Evolutionary conservation across 2,113 vertebrate genomes (phyloP), one percentile per base, ranked within the genome.

Genomic region (Podarcis cretensis): DNA sequence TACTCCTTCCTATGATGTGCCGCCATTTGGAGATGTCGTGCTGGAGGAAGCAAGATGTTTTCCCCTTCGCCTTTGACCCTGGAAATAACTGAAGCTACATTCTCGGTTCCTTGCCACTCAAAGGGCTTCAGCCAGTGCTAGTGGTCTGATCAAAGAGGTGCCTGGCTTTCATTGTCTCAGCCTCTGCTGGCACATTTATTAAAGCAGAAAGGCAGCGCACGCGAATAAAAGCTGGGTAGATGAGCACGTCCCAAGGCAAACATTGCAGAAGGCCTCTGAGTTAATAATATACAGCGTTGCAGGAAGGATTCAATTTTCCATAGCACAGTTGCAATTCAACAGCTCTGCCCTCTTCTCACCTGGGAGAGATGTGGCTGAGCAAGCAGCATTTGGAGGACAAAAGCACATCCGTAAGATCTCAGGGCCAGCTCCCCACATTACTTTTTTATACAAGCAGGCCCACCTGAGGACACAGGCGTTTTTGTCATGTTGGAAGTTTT

Each of bases 81-180:
- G 23, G 32, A 32, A 71, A 48, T 75, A 65, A 30, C 9, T 25
- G 78, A 57, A 81, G 25, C 25, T 57, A 32, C 40, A 57, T 57
- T 54, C 30, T 81, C n/a, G 43, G 1, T 81, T 71, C 66, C 40
- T 13, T 54, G 35, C 54, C 37, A 12, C 71, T 75, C 83, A 30
- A 59, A 73, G 40, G 48, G 43, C 48, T 86, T 86, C 37, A 48
- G 40, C 35, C 78, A 81, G 32, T 14, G 43, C 78, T 76, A 88
- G 35, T 75, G 80, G 27, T 48, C 83, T 74, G 79, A 75, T 81
- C 68, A 87, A 82, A 81, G 69, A 32, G 4, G 57, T 76, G 57
- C 87, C 87, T 88, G 57, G 57, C 40, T 88, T 83, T 68, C 71
- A 88, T 75, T 68, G 37, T 68, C 7, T 83, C 21, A 25, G 73